Conservation (phyloP, 2,888 invertebrate genomes). For the Scelioninae gen. 1 region DNA sequence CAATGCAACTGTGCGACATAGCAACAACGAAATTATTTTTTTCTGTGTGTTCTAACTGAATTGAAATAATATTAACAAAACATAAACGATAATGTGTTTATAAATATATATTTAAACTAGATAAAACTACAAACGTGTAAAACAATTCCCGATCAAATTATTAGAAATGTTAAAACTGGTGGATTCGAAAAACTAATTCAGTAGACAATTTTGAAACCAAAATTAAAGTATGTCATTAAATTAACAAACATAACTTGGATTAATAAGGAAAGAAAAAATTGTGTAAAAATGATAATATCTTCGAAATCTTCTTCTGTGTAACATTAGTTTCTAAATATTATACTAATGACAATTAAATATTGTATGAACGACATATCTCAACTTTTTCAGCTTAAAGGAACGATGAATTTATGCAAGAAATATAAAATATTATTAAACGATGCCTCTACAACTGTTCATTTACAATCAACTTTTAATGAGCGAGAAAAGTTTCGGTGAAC, state of each 20-base stretch:
- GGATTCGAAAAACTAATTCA: neutral
- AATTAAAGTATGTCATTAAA: neutral
- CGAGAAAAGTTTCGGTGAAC: constrained; percentile 26
- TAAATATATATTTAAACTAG: constrained; percentile 4
- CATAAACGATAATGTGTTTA: constrained; percentile 1
- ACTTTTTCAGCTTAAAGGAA: constrained; percentile 40
- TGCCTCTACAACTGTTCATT: constrained; percentile 39
- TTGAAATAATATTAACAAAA: neutral
- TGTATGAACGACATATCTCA: constrained; percentile 50
- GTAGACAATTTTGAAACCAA: neutral
- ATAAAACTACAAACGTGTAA: neutral
- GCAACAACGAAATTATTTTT: too few relatives aligned
- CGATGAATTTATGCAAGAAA: constrained; percentile 11
- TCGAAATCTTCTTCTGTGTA: constrained; percentile 1
- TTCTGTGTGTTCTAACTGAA: constrained; percentile 11
- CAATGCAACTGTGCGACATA: too few relatives aligned
- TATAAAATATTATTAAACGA: constrained; percentile 23
- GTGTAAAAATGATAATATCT: neutral
- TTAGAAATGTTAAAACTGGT: constrained; percentile 2
- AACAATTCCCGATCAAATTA: neutral
- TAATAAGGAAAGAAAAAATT: neutral
- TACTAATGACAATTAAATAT: constrained; percentile 25
- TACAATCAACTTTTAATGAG: constrained; percentile 28
- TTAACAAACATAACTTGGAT: neutral
- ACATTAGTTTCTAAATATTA: constrained; percentile 11